Percentiles rank a stretch among this genome's conserved stretches.
phyloP scores from a whole-genome alignment of 2,888 invertebrate genomes.

The Amiota mariae region DNA sequence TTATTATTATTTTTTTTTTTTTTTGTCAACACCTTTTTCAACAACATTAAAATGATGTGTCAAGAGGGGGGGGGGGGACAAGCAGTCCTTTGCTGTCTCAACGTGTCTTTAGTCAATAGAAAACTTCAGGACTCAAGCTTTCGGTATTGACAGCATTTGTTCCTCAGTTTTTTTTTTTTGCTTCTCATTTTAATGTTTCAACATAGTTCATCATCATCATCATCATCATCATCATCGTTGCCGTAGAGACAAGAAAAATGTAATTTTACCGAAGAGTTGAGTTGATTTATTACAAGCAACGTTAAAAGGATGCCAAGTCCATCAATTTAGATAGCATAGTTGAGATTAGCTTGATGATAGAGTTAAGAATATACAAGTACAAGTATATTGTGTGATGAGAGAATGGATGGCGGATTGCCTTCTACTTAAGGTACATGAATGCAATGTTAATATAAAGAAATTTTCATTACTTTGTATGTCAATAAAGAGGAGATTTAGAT shows the following conservation, averaged over 20 bases:
- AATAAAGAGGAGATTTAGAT: not conserved
- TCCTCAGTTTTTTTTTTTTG: not conserved
- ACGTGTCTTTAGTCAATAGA: conserved; percentile 13
- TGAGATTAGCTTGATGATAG: conserved; percentile 14
- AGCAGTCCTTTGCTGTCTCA: conserved; percentile 7
- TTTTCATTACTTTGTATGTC: conserved; percentile 2
- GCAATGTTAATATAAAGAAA: conserved; percentile 12
- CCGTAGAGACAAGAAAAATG: conserved; percentile 31
- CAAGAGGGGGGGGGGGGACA: not conserved
- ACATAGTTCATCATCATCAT: conserved; percentile 3
- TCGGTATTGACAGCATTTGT: conserved; percentile 18
- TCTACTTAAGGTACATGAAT: too few species aligned
- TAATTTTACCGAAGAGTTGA: conserved; percentile 37
- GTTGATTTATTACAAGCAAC: conserved; percentile 61
- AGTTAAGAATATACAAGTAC: too few species aligned
- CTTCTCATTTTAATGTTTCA: not conserved
- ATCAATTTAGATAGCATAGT: conserved; percentile 21
- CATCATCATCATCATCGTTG: not conserved
- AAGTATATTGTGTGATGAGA: too few species aligned
- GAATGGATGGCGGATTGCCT: too few species aligned
- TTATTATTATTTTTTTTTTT: not conserved
- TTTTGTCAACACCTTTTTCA: conserved; percentile 10
- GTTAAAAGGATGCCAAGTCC: conserved; percentile 13
- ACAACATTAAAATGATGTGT: conserved; percentile 20
- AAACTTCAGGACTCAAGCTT: not conserved